A percentile compares a stretch with the other conserved stretches of the same genome.
phyloP scores from a whole-genome alignment of 2,113 vertebrate genomes.

The Leptodactylus fuscus region DNA sequence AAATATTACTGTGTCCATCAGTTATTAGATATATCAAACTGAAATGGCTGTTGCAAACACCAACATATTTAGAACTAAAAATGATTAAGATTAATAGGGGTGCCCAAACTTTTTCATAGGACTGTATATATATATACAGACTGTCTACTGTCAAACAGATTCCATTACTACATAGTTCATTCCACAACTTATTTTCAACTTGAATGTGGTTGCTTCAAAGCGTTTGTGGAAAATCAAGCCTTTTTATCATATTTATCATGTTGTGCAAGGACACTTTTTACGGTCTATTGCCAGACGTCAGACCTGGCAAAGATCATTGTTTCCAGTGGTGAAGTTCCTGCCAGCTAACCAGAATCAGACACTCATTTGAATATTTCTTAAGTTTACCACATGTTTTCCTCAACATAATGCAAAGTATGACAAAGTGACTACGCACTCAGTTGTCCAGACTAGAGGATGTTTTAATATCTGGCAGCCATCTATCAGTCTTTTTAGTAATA shows the following conservation, averaged over 20 bases:
- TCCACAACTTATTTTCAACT: background rate
- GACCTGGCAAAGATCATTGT: slow-evolving; percentile 7
- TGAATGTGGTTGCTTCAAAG: background rate
- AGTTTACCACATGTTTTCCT: background rate
- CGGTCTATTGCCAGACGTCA: background rate
- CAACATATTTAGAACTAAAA: too few relatives aligned
- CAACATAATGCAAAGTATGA: background rate
- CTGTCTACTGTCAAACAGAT: too few relatives aligned
- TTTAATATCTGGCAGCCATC: background rate
- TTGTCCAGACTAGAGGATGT: background rate
- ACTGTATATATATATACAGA: too few relatives aligned
- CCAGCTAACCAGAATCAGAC: slow-evolving; percentile 11
- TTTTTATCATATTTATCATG: slow-evolving; percentile 21
- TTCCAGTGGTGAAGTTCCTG: slow-evolving; percentile 18
- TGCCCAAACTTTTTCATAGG: too few relatives aligned
- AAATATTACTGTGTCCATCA: too few relatives aligned
- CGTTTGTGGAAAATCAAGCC: background rate
- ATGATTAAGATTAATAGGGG: too few relatives aligned
- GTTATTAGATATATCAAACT: too few relatives aligned
- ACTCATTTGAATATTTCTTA: slow-evolving; percentile 15
- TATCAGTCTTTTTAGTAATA: background rate
- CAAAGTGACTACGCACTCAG: background rate
- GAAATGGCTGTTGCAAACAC: too few relatives aligned
- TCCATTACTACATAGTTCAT: background rate
- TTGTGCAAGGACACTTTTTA: slow-evolving; percentile 8